Conservation (phyloP, 1,140 invertebrate species). For the Paralvinella palmiformis region DNA sequence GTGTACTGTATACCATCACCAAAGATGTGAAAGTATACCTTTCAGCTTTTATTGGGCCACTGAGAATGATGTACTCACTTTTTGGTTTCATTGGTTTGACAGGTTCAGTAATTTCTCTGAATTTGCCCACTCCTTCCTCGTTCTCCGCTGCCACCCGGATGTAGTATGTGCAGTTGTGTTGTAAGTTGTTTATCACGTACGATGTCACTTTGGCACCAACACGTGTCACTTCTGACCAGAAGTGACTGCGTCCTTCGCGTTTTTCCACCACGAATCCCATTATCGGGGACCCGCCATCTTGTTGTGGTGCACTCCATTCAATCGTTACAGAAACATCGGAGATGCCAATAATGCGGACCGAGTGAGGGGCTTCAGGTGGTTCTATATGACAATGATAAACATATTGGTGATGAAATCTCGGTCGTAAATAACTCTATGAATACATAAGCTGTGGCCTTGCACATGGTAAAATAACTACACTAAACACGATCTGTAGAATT, state of each 20-base stretch:
- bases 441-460: neutral
- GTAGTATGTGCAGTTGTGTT: slow-evolving; percentile 26
- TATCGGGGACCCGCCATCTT: slow-evolving; percentile 92
- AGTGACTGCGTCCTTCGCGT: slow-evolving; percentile 29
- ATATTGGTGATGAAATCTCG: neutral
- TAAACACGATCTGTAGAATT: neutral
- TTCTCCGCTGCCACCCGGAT: slow-evolving; percentile 79
- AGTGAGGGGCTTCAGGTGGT: slow-evolving; percentile 7
- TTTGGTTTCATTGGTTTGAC: slow-evolving; percentile 16
- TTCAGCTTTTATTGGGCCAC: neutral
- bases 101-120: slow-evolving; percentile 14
- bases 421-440: neutral
- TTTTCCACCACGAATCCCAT: slow-evolving; percentile 89
- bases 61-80: slow-evolving; percentile 8
- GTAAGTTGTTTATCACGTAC: neutral
- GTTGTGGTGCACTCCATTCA: slow-evolving; percentile 88
- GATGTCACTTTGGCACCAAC: neutral
- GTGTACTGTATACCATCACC: too few species aligned
- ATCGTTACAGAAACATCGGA: slow-evolving; percentile 37
- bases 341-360: slow-evolving; percentile 27
- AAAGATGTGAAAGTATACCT: neutral
- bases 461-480: neutral
- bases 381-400: neutral
- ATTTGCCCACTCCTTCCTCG: slow-evolving; percentile 73
- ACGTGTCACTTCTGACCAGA: slow-evolving; percentile 12